These are phyloP conservation scores for Eueides isabella DNA, from an alignment of 1,140 invertebrate species.

Conservation along the genomic window DNA sequence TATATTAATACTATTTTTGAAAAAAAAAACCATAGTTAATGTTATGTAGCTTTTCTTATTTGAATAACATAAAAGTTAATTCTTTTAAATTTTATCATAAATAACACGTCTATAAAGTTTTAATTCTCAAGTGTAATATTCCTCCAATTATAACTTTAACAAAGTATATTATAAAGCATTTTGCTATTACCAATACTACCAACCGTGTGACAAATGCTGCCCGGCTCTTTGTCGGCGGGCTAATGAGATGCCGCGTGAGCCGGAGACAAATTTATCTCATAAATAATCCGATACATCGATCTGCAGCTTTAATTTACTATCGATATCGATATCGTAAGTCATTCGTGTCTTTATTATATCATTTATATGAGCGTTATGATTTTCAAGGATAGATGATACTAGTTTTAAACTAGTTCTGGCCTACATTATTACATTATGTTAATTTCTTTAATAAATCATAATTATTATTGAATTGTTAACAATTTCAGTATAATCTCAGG, in stretches of 20 bases:
- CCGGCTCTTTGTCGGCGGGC: conserved; percentile 69
- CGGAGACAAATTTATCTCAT: conserved; percentile 74
- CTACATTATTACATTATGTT: neutral
- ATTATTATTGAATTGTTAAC: neutral
- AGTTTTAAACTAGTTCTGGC: conserved; percentile 1
- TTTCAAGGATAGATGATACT: conserved; percentile 5
- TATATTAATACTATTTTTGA: no score
- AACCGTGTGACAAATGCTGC: conserved; percentile 63
- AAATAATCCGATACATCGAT: conserved; percentile 74
- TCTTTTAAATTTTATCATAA: no score
- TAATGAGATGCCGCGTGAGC: conserved; percentile 66
- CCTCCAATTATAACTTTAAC: conserved; percentile 12
- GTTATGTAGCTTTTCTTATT: no score
- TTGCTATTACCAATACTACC: conserved; percentile 56
- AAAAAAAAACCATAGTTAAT: no score
- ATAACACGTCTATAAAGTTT: no score
- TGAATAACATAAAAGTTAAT: no score
- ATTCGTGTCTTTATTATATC: conserved; percentile 66
- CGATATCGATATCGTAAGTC: conserved; percentile 70
- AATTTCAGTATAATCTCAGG: neutral
- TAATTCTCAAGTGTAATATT: neutral
- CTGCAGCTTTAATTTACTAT: conserved; percentile 71
- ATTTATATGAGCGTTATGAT: conserved; percentile 44
- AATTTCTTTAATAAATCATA: neutral
- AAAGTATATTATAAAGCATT: conserved; percentile 44